These are phyloP conservation scores for Salvelinus alpinus DNA, from an alignment of 2,113 vertebrate genomes.

Conservation along the genomic window DNA sequence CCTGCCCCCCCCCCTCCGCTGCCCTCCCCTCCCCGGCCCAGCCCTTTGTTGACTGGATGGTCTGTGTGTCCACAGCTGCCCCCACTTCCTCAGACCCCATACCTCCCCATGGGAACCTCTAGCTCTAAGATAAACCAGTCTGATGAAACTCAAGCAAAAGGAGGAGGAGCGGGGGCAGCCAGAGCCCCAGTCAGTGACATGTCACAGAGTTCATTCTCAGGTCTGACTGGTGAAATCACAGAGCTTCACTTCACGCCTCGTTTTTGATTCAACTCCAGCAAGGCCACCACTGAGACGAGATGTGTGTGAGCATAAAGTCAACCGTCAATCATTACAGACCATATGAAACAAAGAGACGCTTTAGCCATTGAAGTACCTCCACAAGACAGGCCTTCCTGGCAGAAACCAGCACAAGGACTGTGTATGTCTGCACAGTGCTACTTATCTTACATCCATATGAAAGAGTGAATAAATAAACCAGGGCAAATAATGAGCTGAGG, in stretches of 20 bases:
- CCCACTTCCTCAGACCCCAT: neutral
- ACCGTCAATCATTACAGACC: conserved; percentile 9
- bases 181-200: neutral
- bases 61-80: conserved; percentile 5
- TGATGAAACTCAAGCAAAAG: conserved; percentile 1
- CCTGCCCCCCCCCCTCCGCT: too few species aligned
- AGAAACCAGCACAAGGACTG: neutral
- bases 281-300: neutral
- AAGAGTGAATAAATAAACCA: conserved; percentile 35
- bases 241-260: neutral
- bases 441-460: conserved; percentile 10
- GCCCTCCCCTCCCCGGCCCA: neutral
- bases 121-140: conserved; percentile 30
- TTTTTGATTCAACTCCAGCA: neutral
- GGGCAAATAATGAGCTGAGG: conserved; percentile 31
- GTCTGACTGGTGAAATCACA: neutral
- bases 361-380: too few species aligned
- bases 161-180: neutral
- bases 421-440: conserved; percentile 22
- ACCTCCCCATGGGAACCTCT: conserved; percentile 14
- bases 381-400: neutral
- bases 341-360: neutral
- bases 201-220: neutral
- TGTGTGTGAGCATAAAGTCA: conserved; percentile 6
- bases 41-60: conserved; percentile 41